Evolutionary conservation across 2,113 vertebrate genomes (phyloP), one percentile per base, ranked within the genome.

Genomic region (Podocnemis expansa): DNA sequence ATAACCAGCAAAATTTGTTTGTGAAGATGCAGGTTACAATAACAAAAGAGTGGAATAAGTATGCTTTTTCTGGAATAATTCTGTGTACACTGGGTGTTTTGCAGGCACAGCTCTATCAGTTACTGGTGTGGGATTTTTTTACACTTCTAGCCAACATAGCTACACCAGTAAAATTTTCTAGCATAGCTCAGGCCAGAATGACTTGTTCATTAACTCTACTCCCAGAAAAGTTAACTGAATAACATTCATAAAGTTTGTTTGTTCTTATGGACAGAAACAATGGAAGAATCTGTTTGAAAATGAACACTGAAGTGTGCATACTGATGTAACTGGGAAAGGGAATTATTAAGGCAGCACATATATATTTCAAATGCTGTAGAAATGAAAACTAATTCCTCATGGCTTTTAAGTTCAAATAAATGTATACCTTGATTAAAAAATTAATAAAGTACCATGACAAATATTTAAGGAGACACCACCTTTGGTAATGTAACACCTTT

Each of bases 181-280:
- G 31, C 60, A 82, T 45, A 95, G 82, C 81, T 43, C 51, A 91
- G 83, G 70, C 76, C 92, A 86, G 78, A 96, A 83, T 88, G 91
- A 92, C 70, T 95, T 94, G 84, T 96, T 96, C 94, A 96, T 97
- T 97, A 96, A 95, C 95, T 88, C 94, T 91, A 78, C 84, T 84
- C 41, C 67, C 52, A 85, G 88, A 93, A 88, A 93, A 96, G 88
- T 97, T 97, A 96, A 96, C 94, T 97, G 94, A 96, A 96, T 89
- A 96, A 89, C 70, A 92, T 80, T 89, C 89, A 95, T 93, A 96
- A 91, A 96, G 91, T 89, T 91, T 96, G 94, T 96, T 97, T 97
- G 94, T 89, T 93, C 86, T 96, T 85, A 92, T 94, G 88, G 88
- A 93, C 80, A 95, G 91, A 91, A 95, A 91, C 95, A 93, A 79